These are phyloP conservation scores for Allolobophora icterica DNA, from an alignment of 2,888 invertebrate species.

Conservation along the genomic window DNA sequence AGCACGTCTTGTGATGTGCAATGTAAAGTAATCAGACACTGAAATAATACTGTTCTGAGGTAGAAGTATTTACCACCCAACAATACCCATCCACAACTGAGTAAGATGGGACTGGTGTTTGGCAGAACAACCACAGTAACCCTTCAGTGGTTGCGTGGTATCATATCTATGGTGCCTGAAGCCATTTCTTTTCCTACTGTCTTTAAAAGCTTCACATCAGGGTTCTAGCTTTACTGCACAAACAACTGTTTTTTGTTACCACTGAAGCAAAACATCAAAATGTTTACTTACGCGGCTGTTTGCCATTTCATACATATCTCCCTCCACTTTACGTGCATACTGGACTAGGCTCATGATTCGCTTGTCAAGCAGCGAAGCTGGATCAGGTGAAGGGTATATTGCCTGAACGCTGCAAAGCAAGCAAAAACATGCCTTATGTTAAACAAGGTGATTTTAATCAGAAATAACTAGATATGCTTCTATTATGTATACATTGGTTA, in stretches of 20 bases:
- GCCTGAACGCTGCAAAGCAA: conserved; percentile 82
- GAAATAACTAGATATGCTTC: no score
- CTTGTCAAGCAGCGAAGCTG: conserved; percentile 92
- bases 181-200: no score
- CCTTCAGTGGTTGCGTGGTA: not conserved
- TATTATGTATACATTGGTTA: no score
- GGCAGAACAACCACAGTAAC: not conserved
- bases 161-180: not conserved
- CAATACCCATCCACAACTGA: not conserved
- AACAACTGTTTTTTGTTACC: not conserved
- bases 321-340: conserved; percentile 97
- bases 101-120: not conserved
- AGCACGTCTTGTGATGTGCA: not conserved
- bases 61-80: not conserved
- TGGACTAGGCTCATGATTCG: conserved; percentile 96
- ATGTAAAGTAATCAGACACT: not conserved
- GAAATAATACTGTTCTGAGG: not conserved
- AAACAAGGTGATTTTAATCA: no score
- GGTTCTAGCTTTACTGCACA: not conserved
- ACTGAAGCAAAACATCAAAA: not conserved
- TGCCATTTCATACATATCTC: conserved; percentile 99
- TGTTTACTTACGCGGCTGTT: conserved; percentile 78
- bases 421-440: not conserved
- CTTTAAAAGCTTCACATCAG: no score
- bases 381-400: conserved; percentile 97